Evolutionary conservation across 2,888 invertebrate genomes (phyloP), one percentile per base, ranked within the genome.

Genomic region (Calliopum simillimum): DNA sequence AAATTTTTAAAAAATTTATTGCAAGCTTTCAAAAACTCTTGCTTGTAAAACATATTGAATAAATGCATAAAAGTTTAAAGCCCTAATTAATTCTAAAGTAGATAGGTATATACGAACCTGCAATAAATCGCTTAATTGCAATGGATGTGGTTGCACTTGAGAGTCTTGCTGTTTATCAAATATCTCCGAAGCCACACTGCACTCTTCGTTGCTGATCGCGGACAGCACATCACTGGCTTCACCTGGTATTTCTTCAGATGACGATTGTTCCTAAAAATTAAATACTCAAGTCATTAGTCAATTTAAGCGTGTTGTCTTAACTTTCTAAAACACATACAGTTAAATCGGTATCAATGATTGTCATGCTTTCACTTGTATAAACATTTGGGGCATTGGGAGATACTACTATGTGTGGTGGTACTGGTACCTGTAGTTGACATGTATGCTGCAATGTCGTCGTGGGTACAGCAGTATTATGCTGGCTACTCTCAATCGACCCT

Each of bases 111-210:
- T 8, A 51, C 66, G 25, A 68, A 86, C 86, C 80, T 86, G 86
- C 67, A 86, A 79, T 33, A 86, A 80, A 61, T 86, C 86, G 4
- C 84, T 84, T 16, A 86, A 72, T n/a, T 80, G 81, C 21, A 79
- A 73, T 16, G 72, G 69, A n/a, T 51, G 65, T 2, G 53, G 58
- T 2, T 66, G n/a, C 11, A 25, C 53, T 1, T 77, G 77, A 6
- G 72, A 75, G 1, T 78, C 73, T 1, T 77, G 80, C 46, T 78
- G 78, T 43, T 88, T 88, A 72, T 90, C 91, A 59, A 90, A 88
- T 46, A 91, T 90, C 81, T 92, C 92, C 3, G 92, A 92, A 67
- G 89, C 89, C 76, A 92, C 88, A 84, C 92, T 92, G 81, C 89
- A 91, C 82, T 92, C 92, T 78, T 92, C 92, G 81, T 91, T 92